Percentiles rank a stretch among this genome's conserved stretches.
These are phyloP conservation scores for Sorex maritimensis DNA, from an alignment of 2,797 vertebrate species.

Conservation along the genomic window DNA sequence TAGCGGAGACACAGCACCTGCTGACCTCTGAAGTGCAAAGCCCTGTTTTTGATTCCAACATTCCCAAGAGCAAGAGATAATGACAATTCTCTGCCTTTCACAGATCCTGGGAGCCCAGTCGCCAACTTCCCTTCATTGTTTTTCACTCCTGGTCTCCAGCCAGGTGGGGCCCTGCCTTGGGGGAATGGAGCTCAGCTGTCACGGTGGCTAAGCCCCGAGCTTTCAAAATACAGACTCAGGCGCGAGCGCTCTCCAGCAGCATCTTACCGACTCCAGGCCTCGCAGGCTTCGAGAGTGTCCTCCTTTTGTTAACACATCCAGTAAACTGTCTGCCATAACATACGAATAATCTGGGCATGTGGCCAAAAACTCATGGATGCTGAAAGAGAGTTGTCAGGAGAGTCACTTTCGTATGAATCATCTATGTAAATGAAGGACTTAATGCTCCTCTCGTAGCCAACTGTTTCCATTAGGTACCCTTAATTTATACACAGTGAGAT, in stretches of 20 bases:
- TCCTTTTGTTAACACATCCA: constrained; percentile 97
- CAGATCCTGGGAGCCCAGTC: not conserved
- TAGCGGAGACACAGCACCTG: accelerated
- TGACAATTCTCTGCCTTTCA: not conserved
- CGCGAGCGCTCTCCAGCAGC: constrained; percentile 44
- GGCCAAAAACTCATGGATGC: constrained; percentile 94
- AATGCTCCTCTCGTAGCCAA: not conserved
- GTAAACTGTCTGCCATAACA: constrained; percentile 96
- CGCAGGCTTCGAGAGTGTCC: constrained; percentile 95
- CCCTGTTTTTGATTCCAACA: not conserved
- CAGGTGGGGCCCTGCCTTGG: constrained; percentile 19
- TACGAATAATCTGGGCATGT: constrained; percentile 95
- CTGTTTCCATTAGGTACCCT: not conserved
- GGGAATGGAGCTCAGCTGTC: constrained; percentile 61
- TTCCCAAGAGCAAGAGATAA: constrained; percentile 23
- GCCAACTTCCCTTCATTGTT: constrained; percentile 55
- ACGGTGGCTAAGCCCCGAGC: constrained; percentile 45
- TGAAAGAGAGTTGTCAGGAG: constrained; percentile 83
- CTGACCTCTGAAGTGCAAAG: not conserved
- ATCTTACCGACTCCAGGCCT: constrained; percentile 92
- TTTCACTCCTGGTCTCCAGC: constrained; percentile 52
- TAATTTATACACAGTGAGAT: not conserved
- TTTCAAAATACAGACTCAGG: constrained; percentile 74
- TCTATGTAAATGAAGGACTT: not conserved
- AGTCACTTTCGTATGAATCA: constrained; percentile 46